A percentile compares a stretch with the other conserved stretches of the same genome.
These are phyloP conservation scores for Neoseiulus cucumeris DNA, from an alignment of 1,140 invertebrate species.

Conservation along the genomic window DNA sequence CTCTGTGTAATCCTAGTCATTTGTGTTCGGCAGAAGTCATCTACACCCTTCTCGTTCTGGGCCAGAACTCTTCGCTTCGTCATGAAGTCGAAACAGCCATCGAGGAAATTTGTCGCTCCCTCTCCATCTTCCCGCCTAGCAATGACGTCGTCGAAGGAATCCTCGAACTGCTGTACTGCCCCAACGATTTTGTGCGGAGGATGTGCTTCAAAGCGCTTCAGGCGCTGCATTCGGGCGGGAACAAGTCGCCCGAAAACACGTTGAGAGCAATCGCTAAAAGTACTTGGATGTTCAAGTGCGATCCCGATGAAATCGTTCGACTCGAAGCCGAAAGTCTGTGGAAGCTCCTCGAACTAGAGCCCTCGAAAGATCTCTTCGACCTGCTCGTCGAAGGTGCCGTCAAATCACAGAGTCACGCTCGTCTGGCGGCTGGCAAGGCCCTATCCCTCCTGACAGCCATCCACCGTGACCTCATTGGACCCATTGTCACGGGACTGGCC, in stretches of 20 bases:
- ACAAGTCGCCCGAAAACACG: neutral
- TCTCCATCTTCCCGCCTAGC: neutral
- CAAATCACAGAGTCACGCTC: slow-evolving; percentile 52
- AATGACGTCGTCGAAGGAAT: neutral
- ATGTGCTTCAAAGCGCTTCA: neutral
- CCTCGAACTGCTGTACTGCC: slow-evolving; percentile 7
- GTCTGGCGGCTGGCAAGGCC: slow-evolving; percentile 52
- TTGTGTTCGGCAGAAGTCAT: neutral
- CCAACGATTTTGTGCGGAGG: neutral
- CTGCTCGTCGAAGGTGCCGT: slow-evolving; percentile 48
- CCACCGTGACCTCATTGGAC: slow-evolving; percentile 34
- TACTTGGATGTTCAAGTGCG: slow-evolving; percentile 9
- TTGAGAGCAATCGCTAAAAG: neutral
- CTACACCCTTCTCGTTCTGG: neutral
- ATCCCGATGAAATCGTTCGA: neutral
- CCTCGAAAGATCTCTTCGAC: slow-evolving; percentile 31
- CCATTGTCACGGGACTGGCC: slow-evolving; percentile 42
- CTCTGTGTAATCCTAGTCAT: neutral
- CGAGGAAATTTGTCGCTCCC: neutral
- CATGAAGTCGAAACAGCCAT: neutral
- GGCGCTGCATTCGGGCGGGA: neutral
- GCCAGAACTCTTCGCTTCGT: neutral
- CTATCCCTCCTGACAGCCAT: slow-evolving; percentile 42
- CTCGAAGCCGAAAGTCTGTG: slow-evolving; percentile 34
- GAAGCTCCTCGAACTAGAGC: slow-evolving; percentile 35